Evolutionary conservation across 2,888 invertebrate species (phyloP), one percentile per base, ranked within the genome.

Genomic region (Mythimna pallens): DNA sequence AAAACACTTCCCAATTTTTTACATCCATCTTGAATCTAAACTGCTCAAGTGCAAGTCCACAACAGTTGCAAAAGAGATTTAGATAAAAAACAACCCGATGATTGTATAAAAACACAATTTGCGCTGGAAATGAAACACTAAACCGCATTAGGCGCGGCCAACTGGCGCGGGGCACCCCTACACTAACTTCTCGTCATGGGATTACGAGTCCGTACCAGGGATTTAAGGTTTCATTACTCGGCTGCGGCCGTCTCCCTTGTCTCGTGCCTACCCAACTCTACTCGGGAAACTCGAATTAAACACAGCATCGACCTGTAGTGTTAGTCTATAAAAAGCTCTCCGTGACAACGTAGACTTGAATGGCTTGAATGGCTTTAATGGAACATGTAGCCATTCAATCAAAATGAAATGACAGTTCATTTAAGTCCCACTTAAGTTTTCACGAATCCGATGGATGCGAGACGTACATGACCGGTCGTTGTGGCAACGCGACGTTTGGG

Each of bases 141-240:
- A 96, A 96, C 95, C 96, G 87, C 94, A 95, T 96, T 96, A 96
- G 94, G 89, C 91, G 84, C 93, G 93, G 94, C 95, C 94, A 94
- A 96, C 94, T 96, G 95, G 90, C 83, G 70, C 61, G 81, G 65
- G 72, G 47, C 94, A 93, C 94, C 93, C 94, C 95, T 91, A 90
- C 82, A 88, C 88, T 92, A 91, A 92, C 93, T 92, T 93, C 93
- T 94, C 94, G 94, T 93, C 94, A 92, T 92, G 94, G 96, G 96
- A 96, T 96, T 96, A 96, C 93, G 94, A 96, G 92, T 94, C 91
- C 93, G 94, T 92, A 95, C 95, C 94, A 95, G 96, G 95, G 96
- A 96, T 96, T 96, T 96, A 95, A 95, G 96, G 96, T 96, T 96
- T 96, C 96, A 96, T 95, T 96, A 95, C 94, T 94, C 90, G 89